Conservation (phyloP, 1,140 invertebrate species). For the Drosophila arizonae region DNA sequence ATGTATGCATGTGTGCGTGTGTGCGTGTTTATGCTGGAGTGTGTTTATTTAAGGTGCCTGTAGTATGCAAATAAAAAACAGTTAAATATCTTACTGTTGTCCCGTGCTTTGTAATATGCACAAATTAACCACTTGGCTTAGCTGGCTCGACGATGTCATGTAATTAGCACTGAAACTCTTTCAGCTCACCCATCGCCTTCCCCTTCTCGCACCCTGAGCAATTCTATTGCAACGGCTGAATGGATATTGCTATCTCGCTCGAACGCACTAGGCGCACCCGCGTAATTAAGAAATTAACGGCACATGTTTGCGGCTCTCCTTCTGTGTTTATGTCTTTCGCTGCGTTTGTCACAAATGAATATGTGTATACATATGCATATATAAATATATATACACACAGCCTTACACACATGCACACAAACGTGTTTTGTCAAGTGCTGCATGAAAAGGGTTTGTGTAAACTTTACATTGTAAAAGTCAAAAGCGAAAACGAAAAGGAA, state of each 20-base stretch:
- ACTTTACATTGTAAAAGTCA: conserved; percentile 55
- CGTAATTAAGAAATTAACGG: conserved; percentile 80
- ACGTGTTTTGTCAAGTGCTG: conserved; percentile 63
- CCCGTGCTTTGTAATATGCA: conserved; percentile 45
- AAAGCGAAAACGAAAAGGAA: conserved; percentile 76
- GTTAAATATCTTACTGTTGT: conserved; percentile 44
- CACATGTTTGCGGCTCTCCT: conserved; percentile 70
- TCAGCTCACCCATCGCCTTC: conserved; percentile 16
- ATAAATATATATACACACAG: neutral
- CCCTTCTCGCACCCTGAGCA: neutral
- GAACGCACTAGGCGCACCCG: conserved; percentile 46
- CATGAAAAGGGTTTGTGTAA: conserved; percentile 66
- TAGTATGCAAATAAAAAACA: conserved; percentile 36
- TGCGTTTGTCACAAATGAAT: conserved; percentile 18
- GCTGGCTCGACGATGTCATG: conserved; percentile 65
- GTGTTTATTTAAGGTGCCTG: conserved; percentile 27
- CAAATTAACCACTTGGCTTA: conserved; percentile 76
- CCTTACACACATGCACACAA: neutral
- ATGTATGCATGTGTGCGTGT: conserved; percentile 1
- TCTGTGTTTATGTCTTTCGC: conserved; percentile 16
- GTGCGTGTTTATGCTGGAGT: conserved; percentile 1
- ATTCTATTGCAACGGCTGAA: conserved; percentile 49
- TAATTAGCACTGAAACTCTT: conserved; percentile 74
- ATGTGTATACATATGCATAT: neutral
- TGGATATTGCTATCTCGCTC: conserved; percentile 48